phyloP scores from a whole-genome alignment of 2,113 vertebrate species.

The Tetraodon nigroviridis region DNA sequence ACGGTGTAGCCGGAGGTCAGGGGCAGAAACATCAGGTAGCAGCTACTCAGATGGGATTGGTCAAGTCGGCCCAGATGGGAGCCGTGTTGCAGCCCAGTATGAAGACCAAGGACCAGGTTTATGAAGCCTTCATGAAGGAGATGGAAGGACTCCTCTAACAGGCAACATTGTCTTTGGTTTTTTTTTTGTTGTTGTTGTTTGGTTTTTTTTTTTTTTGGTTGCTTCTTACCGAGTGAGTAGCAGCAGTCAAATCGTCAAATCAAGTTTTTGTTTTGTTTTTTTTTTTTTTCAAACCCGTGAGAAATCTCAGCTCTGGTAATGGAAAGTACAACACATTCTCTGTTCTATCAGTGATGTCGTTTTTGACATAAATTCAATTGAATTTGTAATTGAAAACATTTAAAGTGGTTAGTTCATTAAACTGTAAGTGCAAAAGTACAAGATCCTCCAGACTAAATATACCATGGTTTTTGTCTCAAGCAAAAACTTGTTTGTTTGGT shows the following conservation, averaged over 20 bases:
- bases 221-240: too few species aligned
- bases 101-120: constrained; percentile 98
- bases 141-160: constrained; percentile 92
- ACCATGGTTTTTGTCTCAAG: constrained; percentile 1
- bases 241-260: constrained; percentile 14
- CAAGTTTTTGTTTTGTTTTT: too few species aligned
- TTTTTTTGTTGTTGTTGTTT: constrained; percentile 23
- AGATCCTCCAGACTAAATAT: constrained; percentile 11
- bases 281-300: not conserved
- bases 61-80: constrained; percentile 69
- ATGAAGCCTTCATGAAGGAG: constrained; percentile 99
- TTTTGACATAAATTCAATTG: constrained; percentile 8
- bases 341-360: constrained; percentile 14
- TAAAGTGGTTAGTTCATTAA: not conserved
- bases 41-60: constrained; percentile 61
- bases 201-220: too few species aligned
- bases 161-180: not conserved
- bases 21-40: constrained; percentile 66
- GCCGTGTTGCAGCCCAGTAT: constrained; percentile 80
- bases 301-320: constrained; percentile 2
- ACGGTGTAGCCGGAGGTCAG: constrained; percentile 54
- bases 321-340: constrained; percentile 1
- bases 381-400: constrained; percentile 6
- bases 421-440: constrained; percentile 5
- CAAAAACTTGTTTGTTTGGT: constrained; percentile 2